These are phyloP conservation scores for Furcula furcula DNA, from an alignment of 2,888 invertebrate species.

Conservation along the genomic window DNA sequence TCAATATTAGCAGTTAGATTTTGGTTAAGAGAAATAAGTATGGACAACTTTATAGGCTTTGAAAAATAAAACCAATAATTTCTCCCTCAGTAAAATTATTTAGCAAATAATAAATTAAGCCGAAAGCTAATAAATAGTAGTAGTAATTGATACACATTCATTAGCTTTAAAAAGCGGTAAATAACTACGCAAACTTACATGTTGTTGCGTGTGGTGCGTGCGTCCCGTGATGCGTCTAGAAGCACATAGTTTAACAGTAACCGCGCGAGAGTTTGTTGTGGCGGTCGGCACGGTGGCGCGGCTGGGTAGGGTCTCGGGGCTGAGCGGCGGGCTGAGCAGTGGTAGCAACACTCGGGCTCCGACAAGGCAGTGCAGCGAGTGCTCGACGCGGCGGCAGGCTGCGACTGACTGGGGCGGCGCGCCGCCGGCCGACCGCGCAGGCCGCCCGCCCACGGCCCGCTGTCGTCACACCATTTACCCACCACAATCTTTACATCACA, in stretches of 20 bases:
- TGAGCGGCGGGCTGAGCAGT: slow-evolving; percentile 26
- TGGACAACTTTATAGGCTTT: no score
- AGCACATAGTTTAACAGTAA: slow-evolving; percentile 51
- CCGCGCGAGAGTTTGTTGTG: slow-evolving; percentile 60
- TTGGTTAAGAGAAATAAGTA: no score
- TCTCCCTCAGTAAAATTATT: no score
- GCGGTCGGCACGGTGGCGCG: slow-evolving; percentile 46
- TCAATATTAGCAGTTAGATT: no score
- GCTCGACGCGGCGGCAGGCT: slow-evolving; percentile 62
- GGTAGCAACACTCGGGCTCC: slow-evolving; percentile 29
- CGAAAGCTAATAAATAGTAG: background rate
- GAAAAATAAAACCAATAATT: no score
- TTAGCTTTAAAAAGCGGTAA: slow-evolving; percentile 16
- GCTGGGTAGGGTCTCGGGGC: slow-evolving; percentile 17
- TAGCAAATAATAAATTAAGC: slow-evolving; percentile 6
- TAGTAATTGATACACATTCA: slow-evolving; percentile 5
- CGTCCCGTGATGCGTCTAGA: slow-evolving; percentile 37
- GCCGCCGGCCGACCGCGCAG: slow-evolving; percentile 50
- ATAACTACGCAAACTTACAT: slow-evolving; percentile 47
- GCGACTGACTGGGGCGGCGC: slow-evolving; percentile 64
- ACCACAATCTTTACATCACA: slow-evolving; percentile 65
- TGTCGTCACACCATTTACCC: slow-evolving; percentile 64
- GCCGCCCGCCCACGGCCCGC: slow-evolving; percentile 59
- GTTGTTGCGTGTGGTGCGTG: slow-evolving; percentile 22
- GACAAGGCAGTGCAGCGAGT: slow-evolving; percentile 58